A percentile compares a stretch with the other conserved stretches of the same genome.
phyloP scores from a whole-genome alignment of 2,113 vertebrate species.

The Mionectes macconnelli region DNA sequence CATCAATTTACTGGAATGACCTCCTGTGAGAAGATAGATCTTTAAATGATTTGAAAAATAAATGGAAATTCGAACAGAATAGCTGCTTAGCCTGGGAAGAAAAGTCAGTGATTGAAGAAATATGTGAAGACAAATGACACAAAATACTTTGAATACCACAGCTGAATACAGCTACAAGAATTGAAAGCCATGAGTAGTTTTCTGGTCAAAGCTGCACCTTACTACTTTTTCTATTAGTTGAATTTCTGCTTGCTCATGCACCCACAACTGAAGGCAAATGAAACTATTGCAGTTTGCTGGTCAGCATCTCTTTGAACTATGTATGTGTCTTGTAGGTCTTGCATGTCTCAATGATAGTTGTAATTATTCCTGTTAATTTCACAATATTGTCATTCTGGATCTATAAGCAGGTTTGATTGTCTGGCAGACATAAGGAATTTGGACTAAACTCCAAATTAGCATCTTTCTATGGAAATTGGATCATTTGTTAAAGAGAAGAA shows the following conservation, averaged over 20 bases:
- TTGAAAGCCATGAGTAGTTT: background rate
- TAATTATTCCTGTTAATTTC: background rate
- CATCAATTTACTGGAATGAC: background rate
- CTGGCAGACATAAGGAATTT: background rate
- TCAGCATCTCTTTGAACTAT: background rate
- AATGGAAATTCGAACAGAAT: background rate
- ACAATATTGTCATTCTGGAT: background rate
- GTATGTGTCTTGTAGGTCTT: background rate
- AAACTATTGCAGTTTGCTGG: background rate
- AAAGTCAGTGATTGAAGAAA: background rate
- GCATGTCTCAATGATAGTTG: background rate
- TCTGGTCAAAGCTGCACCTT: background rate
- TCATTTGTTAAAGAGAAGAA: background rate
- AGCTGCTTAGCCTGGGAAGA: background rate
- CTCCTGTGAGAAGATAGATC: background rate
- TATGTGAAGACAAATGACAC: background rate
- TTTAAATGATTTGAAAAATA: background rate
- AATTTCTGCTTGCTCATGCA: background rate
- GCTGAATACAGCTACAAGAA: background rate
- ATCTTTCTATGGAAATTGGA: background rate
- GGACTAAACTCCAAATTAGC: background rate
- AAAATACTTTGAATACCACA: background rate
- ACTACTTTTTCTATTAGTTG: background rate
- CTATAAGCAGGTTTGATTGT: background rate
- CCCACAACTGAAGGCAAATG: background rate